Evolutionary conservation across 1,140 invertebrate species (phyloP).

Genomic region (Cydia pomonella): DNA sequence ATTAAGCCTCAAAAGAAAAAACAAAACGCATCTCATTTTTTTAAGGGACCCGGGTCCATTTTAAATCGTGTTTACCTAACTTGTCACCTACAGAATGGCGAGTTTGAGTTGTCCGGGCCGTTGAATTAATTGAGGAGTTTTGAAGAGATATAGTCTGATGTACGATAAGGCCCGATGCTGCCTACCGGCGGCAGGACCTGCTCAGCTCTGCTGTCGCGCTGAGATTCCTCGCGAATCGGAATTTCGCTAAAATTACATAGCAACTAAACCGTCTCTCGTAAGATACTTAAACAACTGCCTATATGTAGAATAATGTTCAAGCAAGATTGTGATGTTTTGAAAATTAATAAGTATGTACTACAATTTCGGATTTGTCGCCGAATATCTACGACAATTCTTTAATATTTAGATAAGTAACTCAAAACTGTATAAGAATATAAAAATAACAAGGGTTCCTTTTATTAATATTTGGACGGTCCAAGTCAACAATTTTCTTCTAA

Average conservation of each 20-base stretch:
- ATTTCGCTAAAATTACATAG: slow-evolving; percentile 43
- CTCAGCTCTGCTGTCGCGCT: background rate
- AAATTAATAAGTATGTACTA: too few species aligned
- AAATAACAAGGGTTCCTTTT: too few species aligned
- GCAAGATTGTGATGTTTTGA: too few species aligned
- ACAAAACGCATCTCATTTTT: slow-evolving; percentile 67
- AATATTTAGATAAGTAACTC: too few species aligned
- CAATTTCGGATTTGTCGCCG: too few species aligned
- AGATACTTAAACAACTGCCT: background rate
- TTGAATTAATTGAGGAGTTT: slow-evolving; percentile 77
- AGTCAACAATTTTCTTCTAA: background rate
- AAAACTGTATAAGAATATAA: too few species aligned
- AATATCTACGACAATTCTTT: too few species aligned
- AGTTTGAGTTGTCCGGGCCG: slow-evolving; percentile 73
- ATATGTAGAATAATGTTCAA: too few species aligned
- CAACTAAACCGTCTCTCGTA: slow-evolving; percentile 5
- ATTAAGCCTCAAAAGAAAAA: slow-evolving; percentile 78
- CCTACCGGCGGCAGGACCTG: slow-evolving; percentile 55
- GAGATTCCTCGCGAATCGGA: slow-evolving; percentile 51
- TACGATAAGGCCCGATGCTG: slow-evolving; percentile 64
- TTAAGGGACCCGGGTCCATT: slow-evolving; percentile 73
- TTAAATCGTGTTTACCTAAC: slow-evolving; percentile 79
- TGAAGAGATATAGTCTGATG: slow-evolving; percentile 74
- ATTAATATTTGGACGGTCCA: too few species aligned
- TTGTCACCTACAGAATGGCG: slow-evolving; percentile 78